Evolutionary conservation across 2,113 vertebrate species (phyloP), one percentile per base, ranked within the genome.

Genomic region (Tragelaphus scriptus): DNA sequence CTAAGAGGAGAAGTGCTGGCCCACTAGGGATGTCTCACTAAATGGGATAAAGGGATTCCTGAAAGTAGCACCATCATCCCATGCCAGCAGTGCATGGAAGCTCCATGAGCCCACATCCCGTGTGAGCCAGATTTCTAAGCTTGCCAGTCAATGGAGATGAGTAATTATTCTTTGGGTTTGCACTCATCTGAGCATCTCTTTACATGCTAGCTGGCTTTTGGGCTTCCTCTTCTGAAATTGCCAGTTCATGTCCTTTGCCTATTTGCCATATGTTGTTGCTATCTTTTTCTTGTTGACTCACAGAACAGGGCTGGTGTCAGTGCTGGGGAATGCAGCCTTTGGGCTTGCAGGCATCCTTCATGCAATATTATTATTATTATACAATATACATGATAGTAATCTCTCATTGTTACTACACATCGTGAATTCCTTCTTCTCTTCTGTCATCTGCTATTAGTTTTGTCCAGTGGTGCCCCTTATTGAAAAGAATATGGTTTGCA

Each of bases 81-180:
- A 10, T 65, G 2, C 23, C 32, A 40, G 21, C 65, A 53, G 49
- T 14, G 19, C 63, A 0, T 17, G 26, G 55, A 40, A 11, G 15
- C 47, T 85, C 93, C 44, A 2, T 1, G 2, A 3, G n/a, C 63
- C 19, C 49, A 47, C 10, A 16, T 58, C 16, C 58, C 13, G 0
- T 25, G 14, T 28, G 51, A 84, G 9, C n/a, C 14, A 56, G 21
- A 23, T 82, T 84, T 71, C 61, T 53, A 10, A 6, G 26, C 82
- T n/a, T 55, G 55, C n/a, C 36, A 17, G 7, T 65, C 61, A 44
- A 0, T 19, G 17, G 21, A 16, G 12, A 75, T 51, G 23, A 96
- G 44, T 14, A 16, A 32, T 86, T 51, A 23, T 71, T 44, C 53
- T 92, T 81, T 88, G 17, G 36, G 25, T 75, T 3, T 56, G 30